These are phyloP conservation scores for Nemurella pictetii DNA, from an alignment of 2,888 invertebrate species.

Conservation along the genomic window DNA sequence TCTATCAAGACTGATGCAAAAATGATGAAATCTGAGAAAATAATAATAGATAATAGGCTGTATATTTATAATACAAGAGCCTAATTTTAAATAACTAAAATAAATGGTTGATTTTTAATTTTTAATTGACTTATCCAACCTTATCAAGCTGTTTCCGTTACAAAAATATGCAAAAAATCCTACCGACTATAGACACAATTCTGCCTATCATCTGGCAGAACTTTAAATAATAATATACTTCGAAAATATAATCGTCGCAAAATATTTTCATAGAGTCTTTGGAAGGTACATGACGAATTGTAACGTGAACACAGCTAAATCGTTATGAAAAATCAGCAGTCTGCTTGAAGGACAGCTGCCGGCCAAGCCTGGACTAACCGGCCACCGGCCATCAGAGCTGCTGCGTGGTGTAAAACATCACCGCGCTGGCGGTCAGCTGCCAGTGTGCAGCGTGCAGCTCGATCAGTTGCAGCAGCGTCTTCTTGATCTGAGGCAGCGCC, in stretches of 20 bases:
- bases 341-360: too few species aligned
- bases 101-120: background rate
- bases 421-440: constrained; percentile 87
- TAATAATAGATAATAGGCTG: background rate
- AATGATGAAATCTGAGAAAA: background rate
- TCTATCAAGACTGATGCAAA: background rate
- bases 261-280: background rate
- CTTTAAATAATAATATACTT: background rate
- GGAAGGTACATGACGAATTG: background rate
- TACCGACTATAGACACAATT: background rate
- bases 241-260: background rate
- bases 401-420: constrained; percentile 72
- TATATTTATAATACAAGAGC: too few species aligned
- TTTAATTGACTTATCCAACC: background rate
- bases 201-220: background rate
- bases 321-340: too few species aligned
- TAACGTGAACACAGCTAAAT: background rate
- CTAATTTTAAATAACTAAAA: background rate
- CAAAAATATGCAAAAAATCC: background rate
- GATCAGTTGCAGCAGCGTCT: constrained; percentile 84
- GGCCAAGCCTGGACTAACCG: too few species aligned
- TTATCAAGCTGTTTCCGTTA: background rate
- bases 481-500: constrained; percentile 74
- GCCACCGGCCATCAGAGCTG: constrained; percentile 29
- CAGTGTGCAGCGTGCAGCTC: constrained; percentile 89